A percentile compares a stretch with the other conserved stretches of the same genome.
These are phyloP conservation scores for Shinisaurus crocodilurus DNA, from an alignment of 2,113 vertebrate genomes.

Conservation along the genomic window DNA sequence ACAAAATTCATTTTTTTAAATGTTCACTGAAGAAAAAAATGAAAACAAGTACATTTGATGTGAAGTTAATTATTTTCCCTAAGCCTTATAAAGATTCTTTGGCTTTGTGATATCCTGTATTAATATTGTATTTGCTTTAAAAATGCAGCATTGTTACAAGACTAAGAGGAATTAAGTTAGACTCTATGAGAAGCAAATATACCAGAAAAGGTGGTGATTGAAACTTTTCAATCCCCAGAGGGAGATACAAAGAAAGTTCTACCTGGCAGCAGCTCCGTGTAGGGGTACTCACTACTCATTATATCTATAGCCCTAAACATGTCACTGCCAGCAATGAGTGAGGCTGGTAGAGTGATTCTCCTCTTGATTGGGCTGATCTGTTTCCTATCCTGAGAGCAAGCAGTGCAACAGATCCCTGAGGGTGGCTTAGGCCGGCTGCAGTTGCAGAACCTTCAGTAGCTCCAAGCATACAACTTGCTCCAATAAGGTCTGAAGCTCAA, in stretches of 20 bases:
- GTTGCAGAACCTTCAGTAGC: not conserved
- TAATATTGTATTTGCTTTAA: slow-evolving; percentile 28
- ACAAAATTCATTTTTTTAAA: slow-evolving; percentile 54
- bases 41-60: slow-evolving; percentile 33
- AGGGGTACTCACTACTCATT: no score
- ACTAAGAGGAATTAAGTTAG: slow-evolving; percentile 26
- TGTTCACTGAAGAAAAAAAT: slow-evolving; percentile 52
- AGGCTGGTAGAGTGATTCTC: not conserved
- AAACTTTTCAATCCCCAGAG: not conserved
- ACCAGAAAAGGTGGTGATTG: slow-evolving; percentile 6
- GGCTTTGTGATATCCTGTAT: slow-evolving; percentile 38
- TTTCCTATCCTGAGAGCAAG: not conserved
- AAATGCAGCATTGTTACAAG: slow-evolving; percentile 13
- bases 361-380: not conserved
- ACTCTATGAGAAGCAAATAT: slow-evolving; percentile 1
- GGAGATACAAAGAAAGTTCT: not conserved
- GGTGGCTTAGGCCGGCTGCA: not conserved
- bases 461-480: not conserved
- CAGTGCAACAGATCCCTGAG: not conserved
- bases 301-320: not conserved
- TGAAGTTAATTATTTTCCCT: slow-evolving; percentile 52
- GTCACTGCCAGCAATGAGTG: not conserved
- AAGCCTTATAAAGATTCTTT: slow-evolving; percentile 38
- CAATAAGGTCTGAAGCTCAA: no score
- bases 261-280: not conserved